phyloP scores from a whole-genome alignment of 2,888 invertebrate species.

The Orthosia cruda region DNA sequence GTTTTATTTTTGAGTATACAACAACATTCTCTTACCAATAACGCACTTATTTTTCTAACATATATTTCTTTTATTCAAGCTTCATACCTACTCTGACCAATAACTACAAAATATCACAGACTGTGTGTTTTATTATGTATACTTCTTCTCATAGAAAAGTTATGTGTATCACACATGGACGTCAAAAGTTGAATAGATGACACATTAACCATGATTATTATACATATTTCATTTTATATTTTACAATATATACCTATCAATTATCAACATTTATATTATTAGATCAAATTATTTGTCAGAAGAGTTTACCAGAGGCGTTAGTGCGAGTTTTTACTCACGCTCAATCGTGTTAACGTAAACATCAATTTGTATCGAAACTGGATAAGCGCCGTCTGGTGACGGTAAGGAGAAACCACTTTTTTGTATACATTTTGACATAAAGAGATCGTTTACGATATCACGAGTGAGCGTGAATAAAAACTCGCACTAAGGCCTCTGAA shows the following conservation, averaged over 20 bases:
- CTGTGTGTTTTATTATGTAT: constrained; percentile 92
- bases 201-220: constrained; percentile 88
- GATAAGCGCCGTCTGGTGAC: no score
- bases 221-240: constrained; percentile 82
- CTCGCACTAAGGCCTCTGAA: no score
- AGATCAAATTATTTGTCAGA: constrained; percentile 88
- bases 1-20: constrained; percentile 85
- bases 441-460: no score
- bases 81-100: constrained; percentile 90
- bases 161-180: constrained; percentile 91
- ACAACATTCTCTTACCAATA: constrained; percentile 89
- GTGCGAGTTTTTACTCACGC: no score
- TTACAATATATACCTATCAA: constrained; percentile 83
- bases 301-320: constrained; percentile 86
- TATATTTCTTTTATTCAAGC: constrained; percentile 90
- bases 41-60: constrained; percentile 89
- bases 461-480: no score
- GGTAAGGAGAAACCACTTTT: no score
- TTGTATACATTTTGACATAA: no score
- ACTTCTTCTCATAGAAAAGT: constrained; percentile 92
- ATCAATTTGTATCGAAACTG: no score
- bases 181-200: constrained; percentile 90
- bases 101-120: constrained; percentile 92
- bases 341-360: no score
- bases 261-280: constrained; percentile 85